Conservation (phyloP, 2,888 invertebrate species). For the Hypena proboscidalis region DNA sequence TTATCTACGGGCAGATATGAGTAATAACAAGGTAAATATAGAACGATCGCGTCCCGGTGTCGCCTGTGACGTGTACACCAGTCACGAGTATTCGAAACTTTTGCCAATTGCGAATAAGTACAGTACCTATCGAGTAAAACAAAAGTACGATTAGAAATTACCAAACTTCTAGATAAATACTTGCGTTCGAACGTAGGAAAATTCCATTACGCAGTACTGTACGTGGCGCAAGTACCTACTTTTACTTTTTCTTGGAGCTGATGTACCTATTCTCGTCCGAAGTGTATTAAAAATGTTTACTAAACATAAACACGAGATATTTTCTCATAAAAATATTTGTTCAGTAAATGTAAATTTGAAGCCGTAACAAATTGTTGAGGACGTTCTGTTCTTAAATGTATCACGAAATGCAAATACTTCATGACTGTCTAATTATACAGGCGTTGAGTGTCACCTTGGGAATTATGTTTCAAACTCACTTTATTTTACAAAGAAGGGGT, state of each 20-base stretch:
- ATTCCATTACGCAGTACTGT: conserved; percentile 34
- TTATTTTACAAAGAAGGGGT: no score
- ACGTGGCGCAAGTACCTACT: conserved; percentile 36
- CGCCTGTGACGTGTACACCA: conserved; percentile 63
- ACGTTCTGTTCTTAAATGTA: conserved; percentile 61
- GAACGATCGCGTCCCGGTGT: conserved; percentile 54
- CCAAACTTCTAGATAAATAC: conserved; percentile 9
- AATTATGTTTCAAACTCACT: neutral
- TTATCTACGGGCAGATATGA: conserved; percentile 47
- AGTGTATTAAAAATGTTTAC: neutral
- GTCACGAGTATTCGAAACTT: conserved; percentile 49
- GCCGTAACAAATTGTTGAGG: conserved; percentile 42
- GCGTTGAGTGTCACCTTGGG: conserved; percentile 8
- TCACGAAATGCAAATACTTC: conserved; percentile 47
- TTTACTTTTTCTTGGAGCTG: conserved; percentile 34
- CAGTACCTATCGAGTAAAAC: conserved; percentile 8
- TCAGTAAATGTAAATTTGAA: conserved; percentile 29
- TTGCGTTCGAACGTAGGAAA: conserved; percentile 29
- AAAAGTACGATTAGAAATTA: conserved; percentile 22
- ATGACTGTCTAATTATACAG: conserved; percentile 16
- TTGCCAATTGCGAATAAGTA: conserved; percentile 42
- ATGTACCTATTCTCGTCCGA: no score
- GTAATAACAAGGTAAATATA: conserved; percentile 62
- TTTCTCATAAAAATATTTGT: conserved; percentile 18
- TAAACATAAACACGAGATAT: neutral